Percentiles rank a stretch among this genome's conserved stretches.
Conservation (phyloP, 1,140 invertebrate species). For the Lepidotrigona ventralis region DNA sequence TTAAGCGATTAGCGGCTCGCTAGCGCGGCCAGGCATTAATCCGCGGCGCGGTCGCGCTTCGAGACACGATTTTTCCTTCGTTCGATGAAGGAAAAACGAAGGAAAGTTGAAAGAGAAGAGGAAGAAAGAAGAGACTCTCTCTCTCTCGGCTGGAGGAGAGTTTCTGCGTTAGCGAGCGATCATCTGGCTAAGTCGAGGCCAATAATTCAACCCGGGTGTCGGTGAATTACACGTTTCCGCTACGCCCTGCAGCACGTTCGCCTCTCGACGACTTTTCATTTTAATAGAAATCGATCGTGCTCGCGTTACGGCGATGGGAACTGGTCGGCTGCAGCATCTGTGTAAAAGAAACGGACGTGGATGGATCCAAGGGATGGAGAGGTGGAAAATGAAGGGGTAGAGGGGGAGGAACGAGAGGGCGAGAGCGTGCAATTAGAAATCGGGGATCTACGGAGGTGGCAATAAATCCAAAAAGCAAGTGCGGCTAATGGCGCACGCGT, state of each 20-base stretch:
- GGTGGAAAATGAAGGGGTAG: background rate
- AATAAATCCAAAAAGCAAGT: constrained; percentile 67
- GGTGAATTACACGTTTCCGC: constrained; percentile 39
- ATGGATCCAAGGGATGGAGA: background rate
- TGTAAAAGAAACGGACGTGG: no score
- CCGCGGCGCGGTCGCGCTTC: background rate
- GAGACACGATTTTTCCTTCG: background rate
- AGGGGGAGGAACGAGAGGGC: background rate
- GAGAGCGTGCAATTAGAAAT: constrained; percentile 73
- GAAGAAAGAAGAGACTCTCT: background rate
- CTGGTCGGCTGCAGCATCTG: background rate
- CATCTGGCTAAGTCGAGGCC: constrained; percentile 16
- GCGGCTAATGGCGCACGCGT: constrained; percentile 64
- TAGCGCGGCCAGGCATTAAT: constrained; percentile 15
- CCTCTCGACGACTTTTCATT: constrained; percentile 50
- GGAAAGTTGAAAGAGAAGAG: background rate
- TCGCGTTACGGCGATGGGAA: background rate
- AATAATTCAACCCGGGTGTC: constrained; percentile 38
- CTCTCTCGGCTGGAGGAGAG: background rate
- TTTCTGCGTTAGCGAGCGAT: background rate
- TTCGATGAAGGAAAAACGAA: background rate
- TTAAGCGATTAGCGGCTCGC: constrained; percentile 51
- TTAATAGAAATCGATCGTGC: constrained; percentile 53
- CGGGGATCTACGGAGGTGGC: constrained; percentile 61
- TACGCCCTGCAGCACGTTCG: background rate